A percentile compares a stretch with the other conserved stretches of the same genome.
Conservation (phyloP, 2,888 invertebrate genomes). For the Hydrotaea diabolus region DNA sequence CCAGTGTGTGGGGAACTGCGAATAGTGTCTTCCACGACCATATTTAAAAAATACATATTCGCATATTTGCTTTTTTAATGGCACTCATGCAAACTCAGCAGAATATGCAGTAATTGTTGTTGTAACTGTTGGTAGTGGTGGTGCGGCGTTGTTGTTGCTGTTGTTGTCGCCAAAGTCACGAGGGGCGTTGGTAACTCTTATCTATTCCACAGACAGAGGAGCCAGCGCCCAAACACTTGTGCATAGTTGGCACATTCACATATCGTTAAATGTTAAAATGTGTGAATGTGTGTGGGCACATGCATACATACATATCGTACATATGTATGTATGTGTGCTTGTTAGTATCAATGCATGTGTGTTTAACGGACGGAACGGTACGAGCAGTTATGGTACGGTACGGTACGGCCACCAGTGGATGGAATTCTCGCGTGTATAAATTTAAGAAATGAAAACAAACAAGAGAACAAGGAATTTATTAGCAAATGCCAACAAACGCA, state of each 20-base stretch:
- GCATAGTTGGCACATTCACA: not conserved
- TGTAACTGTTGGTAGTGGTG: no score
- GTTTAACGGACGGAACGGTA: not conserved
- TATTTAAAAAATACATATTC: constrained; percentile 13
- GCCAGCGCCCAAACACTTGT: not conserved
- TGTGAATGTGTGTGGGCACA: constrained; percentile 18
- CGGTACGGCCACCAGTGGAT: not conserved
- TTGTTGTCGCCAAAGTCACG: not conserved
- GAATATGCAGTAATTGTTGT: constrained; percentile 9
- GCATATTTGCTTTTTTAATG: constrained; percentile 10
- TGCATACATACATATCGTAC: constrained; percentile 5
- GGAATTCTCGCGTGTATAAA: constrained; percentile 58
- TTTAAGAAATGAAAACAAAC: constrained; percentile 57
- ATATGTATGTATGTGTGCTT: not conserved
- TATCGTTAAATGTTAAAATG: constrained; percentile 9
- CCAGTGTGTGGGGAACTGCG: not conserved
- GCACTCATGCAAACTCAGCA: constrained; percentile 1
- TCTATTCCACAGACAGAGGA: not conserved
- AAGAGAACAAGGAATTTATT: constrained; percentile 63
- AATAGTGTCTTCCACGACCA: not conserved
- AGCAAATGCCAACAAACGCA: constrained; percentile 62
- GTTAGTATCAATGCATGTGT: no score
- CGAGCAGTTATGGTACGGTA: not conserved
- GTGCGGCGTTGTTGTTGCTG: not conserved
- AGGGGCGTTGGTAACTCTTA: not conserved